These are phyloP conservation scores for Eutolmus rufibarbis DNA, from an alignment of 2,888 invertebrate genomes.

Conservation along the genomic window DNA sequence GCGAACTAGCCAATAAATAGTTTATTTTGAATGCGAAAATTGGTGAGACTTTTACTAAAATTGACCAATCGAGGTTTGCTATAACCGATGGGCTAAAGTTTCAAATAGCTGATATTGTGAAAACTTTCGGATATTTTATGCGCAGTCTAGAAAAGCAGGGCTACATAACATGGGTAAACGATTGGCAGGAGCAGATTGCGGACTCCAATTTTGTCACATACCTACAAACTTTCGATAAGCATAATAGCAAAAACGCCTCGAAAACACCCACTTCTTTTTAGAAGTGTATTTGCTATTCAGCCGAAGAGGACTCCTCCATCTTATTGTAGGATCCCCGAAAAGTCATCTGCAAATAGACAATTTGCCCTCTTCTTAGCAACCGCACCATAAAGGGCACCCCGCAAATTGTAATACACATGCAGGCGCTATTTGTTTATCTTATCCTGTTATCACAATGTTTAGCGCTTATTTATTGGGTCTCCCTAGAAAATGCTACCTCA, in stretches of 20 bases:
- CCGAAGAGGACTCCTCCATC: not conserved
- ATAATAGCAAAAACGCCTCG: not conserved
- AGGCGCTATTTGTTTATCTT: slow-evolving; percentile 47
- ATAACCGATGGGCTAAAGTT: too few species aligned
- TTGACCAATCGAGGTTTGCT: not conserved
- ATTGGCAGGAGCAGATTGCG: not conserved
- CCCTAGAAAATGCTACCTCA: slow-evolving; percentile 13
- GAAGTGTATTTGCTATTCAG: not conserved
- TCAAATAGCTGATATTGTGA: not conserved
- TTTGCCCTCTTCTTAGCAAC: slow-evolving; percentile 24
- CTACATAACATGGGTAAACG: not conserved
- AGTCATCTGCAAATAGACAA: slow-evolving; percentile 41
- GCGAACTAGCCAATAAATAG: too few species aligned
- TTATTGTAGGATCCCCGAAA: slow-evolving; percentile 16
- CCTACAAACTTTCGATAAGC: not conserved
- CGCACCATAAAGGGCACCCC: slow-evolving; percentile 9
- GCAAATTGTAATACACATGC: slow-evolving; percentile 22
- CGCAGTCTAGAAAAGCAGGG: not conserved
- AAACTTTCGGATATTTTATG: not conserved
- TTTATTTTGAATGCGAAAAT: too few species aligned
- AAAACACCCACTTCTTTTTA: not conserved
- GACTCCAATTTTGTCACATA: not conserved
- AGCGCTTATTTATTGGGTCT: slow-evolving; percentile 48
- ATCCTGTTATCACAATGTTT: slow-evolving; percentile 47
- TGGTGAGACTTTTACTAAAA: too few species aligned